Evolutionary conservation across 1,140 invertebrate species (phyloP), one percentile per base, ranked within the genome.

Genomic region (Macrotrachela quadricornifera): DNA sequence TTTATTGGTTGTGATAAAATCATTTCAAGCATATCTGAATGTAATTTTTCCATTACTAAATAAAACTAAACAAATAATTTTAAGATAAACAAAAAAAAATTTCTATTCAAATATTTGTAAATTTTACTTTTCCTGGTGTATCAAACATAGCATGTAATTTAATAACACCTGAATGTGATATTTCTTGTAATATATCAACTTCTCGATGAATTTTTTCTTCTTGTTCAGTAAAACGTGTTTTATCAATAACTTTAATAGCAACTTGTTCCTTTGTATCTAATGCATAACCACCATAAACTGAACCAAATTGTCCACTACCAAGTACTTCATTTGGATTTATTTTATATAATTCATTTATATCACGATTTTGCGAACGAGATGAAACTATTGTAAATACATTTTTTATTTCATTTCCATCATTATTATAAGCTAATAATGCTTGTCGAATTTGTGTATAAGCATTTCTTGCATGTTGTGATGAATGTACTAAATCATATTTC

Each of bases 1-100:
- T 86, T 85, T 41, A 78, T 79, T 57, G 91, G 81, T 62, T 84
- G 86, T 0, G 80, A 87, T 10, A 97, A 70, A 62, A 99, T 99
- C 92, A 97, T 96, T 72, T 99, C 94, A 46, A 99, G 73, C 92
- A 97, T 97, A 66, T 97, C 92, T 1, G 91, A 75, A 55, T 74
- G 71, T 49, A 78, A 57, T 57, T 77, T 77, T 62, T 77, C 76
- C 74, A 77, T 77, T 6, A 77, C 74, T 16, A 77, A 74, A 66
- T 75, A 77, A 41, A 77, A 76, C 63, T 73, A 58, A 15, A 59
- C 57, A 53, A 44, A 18, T 18, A 18, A 18, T 6, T 4, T 4
- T 15, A 15, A n/a, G 9, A 44, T n/a, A 15, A 15, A 42, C 12
- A 42, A 42, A 42, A n/a, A n/a, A 44, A n/a, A 44, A n/a, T 3